Evolutionary conservation across 2,113 vertebrate genomes (phyloP).

Genomic region (Tychaedon coryphoeus): DNA sequence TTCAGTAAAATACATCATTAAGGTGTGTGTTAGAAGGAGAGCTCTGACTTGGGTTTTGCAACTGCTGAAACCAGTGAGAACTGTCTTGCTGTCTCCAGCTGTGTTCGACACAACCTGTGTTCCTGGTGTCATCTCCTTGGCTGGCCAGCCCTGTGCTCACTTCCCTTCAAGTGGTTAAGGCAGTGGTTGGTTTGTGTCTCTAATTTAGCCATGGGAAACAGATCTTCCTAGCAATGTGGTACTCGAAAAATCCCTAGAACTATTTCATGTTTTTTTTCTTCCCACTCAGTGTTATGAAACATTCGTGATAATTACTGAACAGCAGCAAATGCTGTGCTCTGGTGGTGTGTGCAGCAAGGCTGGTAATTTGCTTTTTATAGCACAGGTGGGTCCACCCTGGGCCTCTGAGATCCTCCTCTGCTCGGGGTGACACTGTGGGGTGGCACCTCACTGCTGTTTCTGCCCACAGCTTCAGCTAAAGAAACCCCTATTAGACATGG

Average conservation of each 20-base stretch:
- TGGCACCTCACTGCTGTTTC: neutral
- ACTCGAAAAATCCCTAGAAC: constrained; percentile 47
- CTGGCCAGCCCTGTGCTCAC: neutral
- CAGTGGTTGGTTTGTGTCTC: constrained; percentile 33
- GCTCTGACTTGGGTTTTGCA: neutral
- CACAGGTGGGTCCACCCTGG: neutral
- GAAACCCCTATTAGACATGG: neutral
- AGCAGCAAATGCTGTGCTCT: neutral
- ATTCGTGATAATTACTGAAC: neutral
- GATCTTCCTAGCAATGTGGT: constrained; percentile 8
- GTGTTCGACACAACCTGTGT: neutral
- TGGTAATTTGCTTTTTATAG: neutral
- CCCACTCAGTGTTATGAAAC: neutral
- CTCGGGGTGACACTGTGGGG: neutral
- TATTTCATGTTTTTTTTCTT: neutral
- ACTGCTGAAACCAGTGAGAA: neutral
- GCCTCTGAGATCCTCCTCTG: neutral
- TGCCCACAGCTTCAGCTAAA: neutral
- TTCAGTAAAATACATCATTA: neutral
- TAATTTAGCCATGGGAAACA: constrained; percentile 39
- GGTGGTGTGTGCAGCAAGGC: neutral
- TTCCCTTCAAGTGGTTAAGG: constrained; percentile 56
- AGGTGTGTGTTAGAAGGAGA: neutral
- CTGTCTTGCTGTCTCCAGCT: neutral
- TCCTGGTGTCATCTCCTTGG: neutral